Conservation (phyloP, 2,888 invertebrate genomes). For the Callinectes sapidus region DNA sequence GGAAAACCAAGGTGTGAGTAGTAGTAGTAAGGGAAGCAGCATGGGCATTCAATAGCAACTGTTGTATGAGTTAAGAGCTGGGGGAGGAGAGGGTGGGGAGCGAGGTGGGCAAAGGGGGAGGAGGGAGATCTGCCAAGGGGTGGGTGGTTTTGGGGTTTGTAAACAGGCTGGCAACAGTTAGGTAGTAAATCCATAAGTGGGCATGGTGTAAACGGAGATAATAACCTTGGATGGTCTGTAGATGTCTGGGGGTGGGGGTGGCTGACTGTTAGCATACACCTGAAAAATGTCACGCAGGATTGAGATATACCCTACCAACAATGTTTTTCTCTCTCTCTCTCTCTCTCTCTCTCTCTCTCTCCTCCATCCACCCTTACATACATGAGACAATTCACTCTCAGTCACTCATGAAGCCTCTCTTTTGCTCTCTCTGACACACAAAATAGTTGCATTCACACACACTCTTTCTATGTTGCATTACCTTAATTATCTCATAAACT, state of each 20-base stretch:
- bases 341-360: background rate
- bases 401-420: background rate
- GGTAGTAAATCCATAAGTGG: constrained; percentile 64
- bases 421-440: background rate
- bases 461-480: background rate
- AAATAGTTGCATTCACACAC: background rate
- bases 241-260: constrained; percentile 72
- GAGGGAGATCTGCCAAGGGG: constrained; percentile 57
- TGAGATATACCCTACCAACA: constrained; percentile 52
- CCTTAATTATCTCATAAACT: background rate
- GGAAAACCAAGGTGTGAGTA: background rate
- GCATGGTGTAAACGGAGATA: constrained; percentile 66
- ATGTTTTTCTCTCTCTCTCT: background rate
- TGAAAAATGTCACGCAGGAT: constrained; percentile 69
- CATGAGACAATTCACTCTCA: background rate
- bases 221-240: constrained; percentile 73
- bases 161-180: constrained; percentile 69
- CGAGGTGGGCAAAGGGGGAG: background rate
- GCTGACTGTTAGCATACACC: constrained; percentile 72
- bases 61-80: constrained; percentile 29
- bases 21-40: background rate
- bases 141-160: constrained; percentile 33
- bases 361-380: background rate
- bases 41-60: background rate
- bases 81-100: constrained; percentile 19